These are phyloP conservation scores for Nemopilema nomurai DNA, from an alignment of 30 jellyfish, hydroid and myxozoan species.

Conservation along the genomic window DNA sequence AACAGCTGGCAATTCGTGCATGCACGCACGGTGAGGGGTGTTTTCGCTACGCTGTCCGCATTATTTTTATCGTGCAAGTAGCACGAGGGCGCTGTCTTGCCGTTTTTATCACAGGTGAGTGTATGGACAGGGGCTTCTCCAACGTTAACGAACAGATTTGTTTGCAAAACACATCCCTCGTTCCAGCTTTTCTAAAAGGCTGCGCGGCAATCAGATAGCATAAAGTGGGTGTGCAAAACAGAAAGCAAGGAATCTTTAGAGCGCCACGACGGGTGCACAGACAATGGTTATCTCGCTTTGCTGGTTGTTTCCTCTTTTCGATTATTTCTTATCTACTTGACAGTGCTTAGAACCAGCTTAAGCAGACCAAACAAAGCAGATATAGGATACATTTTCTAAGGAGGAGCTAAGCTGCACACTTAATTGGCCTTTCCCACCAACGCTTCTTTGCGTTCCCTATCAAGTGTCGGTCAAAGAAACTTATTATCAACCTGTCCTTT, in stretches of 20 bases:
- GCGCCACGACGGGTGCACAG: neutral
- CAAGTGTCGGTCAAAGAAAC: too few species aligned
- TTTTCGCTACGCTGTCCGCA: too few species aligned
- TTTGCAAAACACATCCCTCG: neutral
- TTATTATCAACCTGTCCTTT: too few species aligned
- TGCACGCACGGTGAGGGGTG: too few species aligned
- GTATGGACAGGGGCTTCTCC: too few species aligned
- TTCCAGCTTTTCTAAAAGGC: neutral
- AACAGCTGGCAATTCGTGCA: too few species aligned
- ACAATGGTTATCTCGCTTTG: neutral
- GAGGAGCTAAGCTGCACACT: neutral
- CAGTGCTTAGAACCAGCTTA: neutral
- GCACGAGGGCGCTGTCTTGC: too few species aligned
- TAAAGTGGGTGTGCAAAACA: neutral
- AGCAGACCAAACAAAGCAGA: neutral
- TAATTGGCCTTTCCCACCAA: too few species aligned
- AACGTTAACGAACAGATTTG: neutral
- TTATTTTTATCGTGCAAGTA: too few species aligned
- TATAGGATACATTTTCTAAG: neutral
- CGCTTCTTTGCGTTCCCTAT: too few species aligned
- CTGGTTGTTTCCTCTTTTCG: neutral
- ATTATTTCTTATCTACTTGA: neutral
- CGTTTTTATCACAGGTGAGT: too few species aligned
- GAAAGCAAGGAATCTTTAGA: neutral
- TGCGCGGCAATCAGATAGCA: neutral